Conservation (phyloP, 1,140 invertebrate species). For the Drosophila sulfurigaster region DNA sequence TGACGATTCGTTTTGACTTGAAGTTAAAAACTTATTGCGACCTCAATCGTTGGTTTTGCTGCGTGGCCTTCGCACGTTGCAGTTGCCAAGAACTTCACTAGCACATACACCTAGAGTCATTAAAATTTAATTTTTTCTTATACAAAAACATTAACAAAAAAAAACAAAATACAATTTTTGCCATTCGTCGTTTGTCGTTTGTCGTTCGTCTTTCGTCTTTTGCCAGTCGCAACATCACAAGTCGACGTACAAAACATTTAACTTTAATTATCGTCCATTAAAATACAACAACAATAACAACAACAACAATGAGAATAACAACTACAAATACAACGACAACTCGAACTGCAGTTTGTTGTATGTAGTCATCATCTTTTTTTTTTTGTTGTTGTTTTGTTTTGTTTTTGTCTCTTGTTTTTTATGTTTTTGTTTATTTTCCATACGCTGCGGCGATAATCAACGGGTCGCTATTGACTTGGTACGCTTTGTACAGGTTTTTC, state of each 20-base stretch:
- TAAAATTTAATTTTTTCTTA: slow-evolving; percentile 25
- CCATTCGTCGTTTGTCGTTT: not conserved
- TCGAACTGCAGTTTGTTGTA: slow-evolving; percentile 31
- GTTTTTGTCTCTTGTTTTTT: slow-evolving; percentile 11
- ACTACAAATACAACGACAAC: slow-evolving; percentile 35
- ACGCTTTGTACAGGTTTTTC: slow-evolving; percentile 75
- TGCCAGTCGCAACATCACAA: slow-evolving; percentile 34
- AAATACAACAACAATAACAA: slow-evolving; percentile 15
- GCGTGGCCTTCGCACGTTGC: slow-evolving; percentile 18
- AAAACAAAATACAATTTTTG: slow-evolving; percentile 9
- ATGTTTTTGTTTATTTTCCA: slow-evolving; percentile 24
- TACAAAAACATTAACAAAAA: slow-evolving; percentile 12
- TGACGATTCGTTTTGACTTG: not conserved
- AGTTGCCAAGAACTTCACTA: slow-evolving; percentile 17
- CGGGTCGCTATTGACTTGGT: slow-evolving; percentile 54
- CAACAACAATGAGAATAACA: slow-evolving; percentile 15
- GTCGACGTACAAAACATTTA: slow-evolving; percentile 54
- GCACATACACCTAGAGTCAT: slow-evolving; percentile 16
- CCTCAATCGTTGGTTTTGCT: slow-evolving; percentile 23
- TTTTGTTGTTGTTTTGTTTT: slow-evolving; percentile 12
- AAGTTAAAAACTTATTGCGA: slow-evolving; percentile 1
- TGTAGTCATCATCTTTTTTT: slow-evolving; percentile 26
- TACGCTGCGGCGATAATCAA: slow-evolving; percentile 25
- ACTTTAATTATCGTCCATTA: slow-evolving; percentile 76
- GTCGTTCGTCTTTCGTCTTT: not conserved